Evolutionary conservation across 2,888 invertebrate species (phyloP).

Genomic region (Colostygia pectinataria): DNA sequence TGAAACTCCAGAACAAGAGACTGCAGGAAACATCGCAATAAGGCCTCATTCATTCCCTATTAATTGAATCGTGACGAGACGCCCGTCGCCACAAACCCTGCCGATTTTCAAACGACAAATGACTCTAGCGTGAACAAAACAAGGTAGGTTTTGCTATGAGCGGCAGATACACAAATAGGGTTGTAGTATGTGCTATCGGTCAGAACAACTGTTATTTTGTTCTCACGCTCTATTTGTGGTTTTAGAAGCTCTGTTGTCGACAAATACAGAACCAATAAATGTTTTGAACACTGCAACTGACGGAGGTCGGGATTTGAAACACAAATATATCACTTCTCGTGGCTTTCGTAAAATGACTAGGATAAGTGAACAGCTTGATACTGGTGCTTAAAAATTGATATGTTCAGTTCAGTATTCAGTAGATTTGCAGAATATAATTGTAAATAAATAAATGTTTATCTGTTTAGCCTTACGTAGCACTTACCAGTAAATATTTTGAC

Average conservation of each 20-base stretch:
- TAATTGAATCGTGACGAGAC: conserved; percentile 64
- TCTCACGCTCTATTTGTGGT: conserved; percentile 66
- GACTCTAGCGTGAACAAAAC: conserved; percentile 37
- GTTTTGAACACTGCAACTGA: conserved; percentile 45
- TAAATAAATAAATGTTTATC: too few relatives aligned
- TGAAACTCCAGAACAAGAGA: conserved; percentile 31
- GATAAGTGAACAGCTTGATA: too few relatives aligned
- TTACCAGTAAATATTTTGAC: too few relatives aligned
- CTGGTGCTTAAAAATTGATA: too few relatives aligned
- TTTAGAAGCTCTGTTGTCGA: conserved; percentile 51
- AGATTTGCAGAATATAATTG: too few relatives aligned
- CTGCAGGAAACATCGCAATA: conserved; percentile 49
- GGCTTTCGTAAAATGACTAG: neutral
- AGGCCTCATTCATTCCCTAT: conserved; percentile 56
- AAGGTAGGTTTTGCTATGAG: conserved; percentile 42
- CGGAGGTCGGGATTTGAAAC: conserved; percentile 14
- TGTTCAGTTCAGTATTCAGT: too few relatives aligned
- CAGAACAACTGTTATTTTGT: conserved; percentile 56
- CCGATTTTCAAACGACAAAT: conserved; percentile 27
- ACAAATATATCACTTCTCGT: neutral
- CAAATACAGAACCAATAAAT: conserved; percentile 50
- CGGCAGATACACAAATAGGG: conserved; percentile 34
- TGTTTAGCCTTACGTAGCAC: too few relatives aligned
- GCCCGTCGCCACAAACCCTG: conserved; percentile 37
- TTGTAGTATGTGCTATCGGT: conserved; percentile 44